phyloP scores from a whole-genome alignment of 2,797 vertebrate genomes.

The Crocodylus rhombifer region DNA sequence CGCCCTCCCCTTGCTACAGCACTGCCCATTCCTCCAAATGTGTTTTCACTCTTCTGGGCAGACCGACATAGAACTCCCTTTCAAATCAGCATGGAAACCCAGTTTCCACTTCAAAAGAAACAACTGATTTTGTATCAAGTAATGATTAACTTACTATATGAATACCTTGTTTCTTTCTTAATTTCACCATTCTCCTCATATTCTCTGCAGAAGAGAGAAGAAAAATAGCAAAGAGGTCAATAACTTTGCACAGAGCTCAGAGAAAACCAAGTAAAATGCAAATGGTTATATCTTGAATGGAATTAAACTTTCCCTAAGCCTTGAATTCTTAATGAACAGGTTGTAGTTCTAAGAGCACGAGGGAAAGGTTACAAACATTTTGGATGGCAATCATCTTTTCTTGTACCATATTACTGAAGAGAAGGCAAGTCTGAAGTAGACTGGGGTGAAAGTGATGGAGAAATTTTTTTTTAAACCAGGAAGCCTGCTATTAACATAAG shows the following conservation, averaged over 20 bases:
- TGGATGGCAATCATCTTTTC: neutral
- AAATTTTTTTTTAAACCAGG: neutral
- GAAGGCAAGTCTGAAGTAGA: neutral
- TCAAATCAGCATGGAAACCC: neutral
- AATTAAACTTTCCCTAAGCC: neutral
- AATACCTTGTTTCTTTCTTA: constrained; percentile 83
- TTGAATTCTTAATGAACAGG: neutral
- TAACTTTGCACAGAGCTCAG: neutral
- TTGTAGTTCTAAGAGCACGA: neutral
- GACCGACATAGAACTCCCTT: neutral
- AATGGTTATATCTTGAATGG: neutral
- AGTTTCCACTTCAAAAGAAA: neutral
- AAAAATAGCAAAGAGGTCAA: neutral
- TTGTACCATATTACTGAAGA: neutral
- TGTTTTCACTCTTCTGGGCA: neutral
- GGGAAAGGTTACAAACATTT: neutral
- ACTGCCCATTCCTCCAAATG: neutral
- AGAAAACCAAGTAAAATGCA: neutral
- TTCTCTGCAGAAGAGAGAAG: constrained; percentile 72
- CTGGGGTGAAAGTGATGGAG: neutral
- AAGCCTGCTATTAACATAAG: neutral
- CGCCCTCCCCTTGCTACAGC: too few relatives aligned
- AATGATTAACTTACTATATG: constrained; percentile 82
- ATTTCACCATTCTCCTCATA: constrained; percentile 83
- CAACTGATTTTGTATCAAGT: too few relatives aligned